Base-by-base conservation (phyloP, 1,140 invertebrate genomes). In the Rhynchophorus ferrugineus region DNA sequence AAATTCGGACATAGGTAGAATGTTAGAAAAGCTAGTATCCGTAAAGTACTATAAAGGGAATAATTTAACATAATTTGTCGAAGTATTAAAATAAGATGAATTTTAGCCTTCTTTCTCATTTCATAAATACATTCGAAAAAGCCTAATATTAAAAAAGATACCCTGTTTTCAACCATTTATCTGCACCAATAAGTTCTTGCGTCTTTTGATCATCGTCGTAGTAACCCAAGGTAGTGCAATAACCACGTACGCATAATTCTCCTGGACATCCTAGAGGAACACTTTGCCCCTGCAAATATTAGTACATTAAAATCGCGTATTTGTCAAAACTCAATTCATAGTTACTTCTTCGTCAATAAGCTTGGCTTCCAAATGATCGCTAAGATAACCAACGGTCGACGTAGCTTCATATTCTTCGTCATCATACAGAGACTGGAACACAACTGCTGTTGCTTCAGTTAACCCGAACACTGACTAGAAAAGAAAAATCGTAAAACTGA, bases 111-210 rank as follows among this genome's bases (percentile, higher is more conserved):
- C n/a, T n/a, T n/a, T n/a, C n/a, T n/a, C n/a, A n/a, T n/a, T n/a
- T n/a, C n/a, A n/a, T n/a, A n/a, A n/a, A n/a, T n/a, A n/a, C n/a
- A n/a, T n/a, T n/a, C n/a, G n/a, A n/a, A n/a, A n/a, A n/a, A n/a
- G n/a, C n/a, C n/a, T n/a, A n/a, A n/a, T n/a, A n/a, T n/a, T n/a
- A n/a, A n/a, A n/a, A n/a, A n/a, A n/a, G n/a, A n/a, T 76, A 91
- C 88, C 93, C 95, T 14, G 91, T 95, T 62, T 80, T 81, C 6
- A 95, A 75, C 95, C 95, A 98, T 13, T 80, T 73, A 34, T 88
- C 87, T 3, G 72, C 44, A 8, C 72, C 76, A 2, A 95, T 73
- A 0, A 78, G 78, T 57, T 89, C 80, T 18, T 71, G 77, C 0
- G 93, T 98, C 70, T 85, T 91, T 21, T 80, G 79, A 2, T 81